These are phyloP conservation scores for Orthonyx spaldingii DNA, from an alignment of 2,113 vertebrate species.

Conservation along the genomic window DNA sequence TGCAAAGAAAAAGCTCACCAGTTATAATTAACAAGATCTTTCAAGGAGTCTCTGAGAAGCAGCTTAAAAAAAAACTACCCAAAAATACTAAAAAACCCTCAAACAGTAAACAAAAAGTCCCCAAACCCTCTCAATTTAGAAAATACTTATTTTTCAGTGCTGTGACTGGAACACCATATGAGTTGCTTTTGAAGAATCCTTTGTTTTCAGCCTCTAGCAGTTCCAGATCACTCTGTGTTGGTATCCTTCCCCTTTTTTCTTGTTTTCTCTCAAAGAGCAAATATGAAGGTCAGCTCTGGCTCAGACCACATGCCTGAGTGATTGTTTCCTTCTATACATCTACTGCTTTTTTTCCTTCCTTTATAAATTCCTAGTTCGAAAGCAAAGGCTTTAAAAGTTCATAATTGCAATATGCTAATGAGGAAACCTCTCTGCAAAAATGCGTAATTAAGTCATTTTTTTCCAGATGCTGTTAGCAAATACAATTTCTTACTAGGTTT, in stretches of 20 bases:
- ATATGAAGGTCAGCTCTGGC: background rate
- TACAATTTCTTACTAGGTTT: background rate
- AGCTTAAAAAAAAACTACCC: background rate
- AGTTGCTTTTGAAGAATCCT: background rate
- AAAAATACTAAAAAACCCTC: background rate
- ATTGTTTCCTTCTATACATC: background rate
- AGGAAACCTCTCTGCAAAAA: background rate
- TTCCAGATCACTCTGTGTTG: background rate
- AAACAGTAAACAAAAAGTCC: background rate
- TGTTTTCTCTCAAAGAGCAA: background rate
- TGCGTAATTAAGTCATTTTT: background rate
- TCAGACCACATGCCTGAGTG: background rate
- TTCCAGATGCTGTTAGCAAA: background rate
- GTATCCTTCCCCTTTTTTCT: background rate
- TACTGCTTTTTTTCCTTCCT: background rate
- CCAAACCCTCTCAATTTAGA: background rate
- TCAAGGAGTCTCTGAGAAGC: background rate
- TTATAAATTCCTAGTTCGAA: background rate
- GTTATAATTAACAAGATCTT: background rate
- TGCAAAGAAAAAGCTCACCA: background rate
- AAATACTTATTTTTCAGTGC: background rate
- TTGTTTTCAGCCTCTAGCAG: background rate
- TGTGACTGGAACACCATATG: background rate
- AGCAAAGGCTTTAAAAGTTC: background rate
- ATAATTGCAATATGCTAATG: background rate